phyloP scores from a whole-genome alignment of 1,140 invertebrate genomes.

The Nephila pilipes region DNA sequence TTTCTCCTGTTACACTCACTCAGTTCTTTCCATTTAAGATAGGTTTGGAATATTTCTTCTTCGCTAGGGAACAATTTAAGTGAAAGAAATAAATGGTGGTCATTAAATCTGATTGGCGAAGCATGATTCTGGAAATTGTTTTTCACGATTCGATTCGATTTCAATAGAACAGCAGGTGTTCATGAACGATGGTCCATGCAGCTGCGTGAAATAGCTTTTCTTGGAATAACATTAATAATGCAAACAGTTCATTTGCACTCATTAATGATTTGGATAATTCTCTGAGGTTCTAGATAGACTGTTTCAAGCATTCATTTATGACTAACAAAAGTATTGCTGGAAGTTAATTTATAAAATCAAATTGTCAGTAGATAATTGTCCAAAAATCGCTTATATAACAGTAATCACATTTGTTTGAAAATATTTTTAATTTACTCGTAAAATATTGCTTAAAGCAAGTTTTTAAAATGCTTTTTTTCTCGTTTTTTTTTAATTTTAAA shows the following conservation, averaged over 20 bases:
- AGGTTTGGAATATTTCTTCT: not conserved
- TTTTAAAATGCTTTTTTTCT: no score
- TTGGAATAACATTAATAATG: slow-evolving; percentile 25
- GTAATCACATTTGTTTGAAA: no score
- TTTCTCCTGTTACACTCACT: not conserved
- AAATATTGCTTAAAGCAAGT: no score
- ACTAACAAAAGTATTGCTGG: not conserved
- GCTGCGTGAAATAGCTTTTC: not conserved
- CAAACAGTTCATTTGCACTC: not conserved
- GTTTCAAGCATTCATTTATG: not conserved
- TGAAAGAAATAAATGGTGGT: not conserved
- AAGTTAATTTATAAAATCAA: not conserved
- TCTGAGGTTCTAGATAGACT: not conserved
- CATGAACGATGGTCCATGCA: not conserved
- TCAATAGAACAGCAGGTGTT: slow-evolving; percentile 18
- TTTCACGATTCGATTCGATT: slow-evolving; percentile 8
- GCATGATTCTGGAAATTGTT: slow-evolving; percentile 11
- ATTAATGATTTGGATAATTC: not conserved
- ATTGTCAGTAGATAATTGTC: no score
- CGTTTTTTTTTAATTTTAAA: no score
- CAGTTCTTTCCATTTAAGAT: not conserved
- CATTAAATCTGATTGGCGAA: not conserved
- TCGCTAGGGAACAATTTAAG: not conserved
- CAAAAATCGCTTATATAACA: no score
- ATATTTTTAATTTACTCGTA: no score